Conservation (phyloP, 2,888 invertebrate genomes). For the Caenorhabditis sp. region DNA sequence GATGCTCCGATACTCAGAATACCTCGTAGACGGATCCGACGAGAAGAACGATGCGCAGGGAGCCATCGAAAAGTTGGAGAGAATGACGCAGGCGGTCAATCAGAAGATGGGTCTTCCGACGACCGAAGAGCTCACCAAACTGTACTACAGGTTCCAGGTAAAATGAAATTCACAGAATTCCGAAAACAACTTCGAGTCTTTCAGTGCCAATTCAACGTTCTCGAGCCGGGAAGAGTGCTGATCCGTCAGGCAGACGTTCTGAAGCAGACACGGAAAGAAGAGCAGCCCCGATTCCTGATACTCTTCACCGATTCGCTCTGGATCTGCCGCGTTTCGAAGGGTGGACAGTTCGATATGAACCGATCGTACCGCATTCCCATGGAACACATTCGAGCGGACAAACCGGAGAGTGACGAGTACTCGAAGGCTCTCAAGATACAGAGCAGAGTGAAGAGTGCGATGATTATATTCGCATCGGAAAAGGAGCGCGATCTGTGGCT, state of each 20-base stretch:
- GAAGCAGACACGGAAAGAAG: slow-evolving; percentile 74
- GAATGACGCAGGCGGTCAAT: slow-evolving; percentile 70
- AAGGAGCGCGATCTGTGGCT: slow-evolving; percentile 58
- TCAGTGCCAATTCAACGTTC: slow-evolving; percentile 74
- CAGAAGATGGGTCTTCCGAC: slow-evolving; percentile 69
- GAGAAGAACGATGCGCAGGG: slow-evolving; percentile 31
- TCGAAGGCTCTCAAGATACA: slow-evolving; percentile 38
- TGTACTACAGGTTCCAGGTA: slow-evolving; percentile 72
- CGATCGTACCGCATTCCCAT: slow-evolving; percentile 70
- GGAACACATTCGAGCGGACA: slow-evolving; percentile 60
- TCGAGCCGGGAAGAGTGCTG: slow-evolving; percentile 69
- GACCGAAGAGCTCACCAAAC: slow-evolving; percentile 65
- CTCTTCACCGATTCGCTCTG: slow-evolving; percentile 75
- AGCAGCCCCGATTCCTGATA: slow-evolving; percentile 69
- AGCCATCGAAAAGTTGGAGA: slow-evolving; percentile 69
- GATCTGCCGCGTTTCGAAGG: slow-evolving; percentile 67
- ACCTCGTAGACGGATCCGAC: slow-evolving; percentile 20
- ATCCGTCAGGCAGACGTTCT: slow-evolving; percentile 70
- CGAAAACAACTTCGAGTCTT: no score
- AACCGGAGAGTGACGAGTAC: slow-evolving; percentile 56
- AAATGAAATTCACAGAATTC: no score
- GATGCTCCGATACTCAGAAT: slow-evolving; percentile 72
- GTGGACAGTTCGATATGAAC: slow-evolving; percentile 65
- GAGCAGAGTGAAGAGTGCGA: slow-evolving; percentile 57
- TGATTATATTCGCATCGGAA: slow-evolving; percentile 55